Percentiles rank a stretch among this genome's conserved stretches.
phyloP scores from a whole-genome alignment of 2,113 vertebrate genomes.

The Lonchura striata region DNA sequence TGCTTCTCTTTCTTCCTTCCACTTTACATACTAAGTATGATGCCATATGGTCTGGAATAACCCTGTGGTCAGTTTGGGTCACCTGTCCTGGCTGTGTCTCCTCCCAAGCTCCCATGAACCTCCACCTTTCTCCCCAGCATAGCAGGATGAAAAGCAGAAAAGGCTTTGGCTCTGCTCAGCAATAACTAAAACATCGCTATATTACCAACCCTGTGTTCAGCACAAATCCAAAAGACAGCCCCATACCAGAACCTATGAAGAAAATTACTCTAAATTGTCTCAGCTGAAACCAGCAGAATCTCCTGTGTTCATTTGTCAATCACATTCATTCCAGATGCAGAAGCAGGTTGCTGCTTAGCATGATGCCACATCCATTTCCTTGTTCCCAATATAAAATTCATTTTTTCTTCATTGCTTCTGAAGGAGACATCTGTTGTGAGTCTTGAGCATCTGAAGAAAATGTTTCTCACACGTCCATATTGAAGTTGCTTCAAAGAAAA shows the following conservation, averaged over 20 bases:
- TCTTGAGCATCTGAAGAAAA: conserved; percentile 16
- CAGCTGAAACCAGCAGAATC: not conserved
- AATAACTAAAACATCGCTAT: not conserved
- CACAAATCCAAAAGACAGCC: not conserved
- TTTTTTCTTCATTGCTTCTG: conserved; percentile 27
- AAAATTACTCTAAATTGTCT: not conserved
- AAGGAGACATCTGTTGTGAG: conserved; percentile 17
- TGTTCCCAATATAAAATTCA: not conserved
- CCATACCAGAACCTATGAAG: not conserved
- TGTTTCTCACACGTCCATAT: not conserved
- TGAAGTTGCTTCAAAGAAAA: not conserved
- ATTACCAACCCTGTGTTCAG: not conserved
- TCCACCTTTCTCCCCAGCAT: rapidly evolving
- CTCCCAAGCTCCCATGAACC: rapidly evolving
- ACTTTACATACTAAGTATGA: not conserved
- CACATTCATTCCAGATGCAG: not conserved
- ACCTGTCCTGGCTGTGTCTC: not conserved
- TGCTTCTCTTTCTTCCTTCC: not conserved
- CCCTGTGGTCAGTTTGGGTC: not conserved
- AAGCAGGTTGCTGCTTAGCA: conserved; percentile 47
- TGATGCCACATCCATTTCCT: not conserved
- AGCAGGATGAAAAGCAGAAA: not conserved
- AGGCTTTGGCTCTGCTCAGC: not conserved
- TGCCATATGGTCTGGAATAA: not conserved
- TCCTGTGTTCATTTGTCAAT: not conserved